Conservation (phyloP, 2,113 vertebrate species). For the Hemiprocne comata region DNA sequence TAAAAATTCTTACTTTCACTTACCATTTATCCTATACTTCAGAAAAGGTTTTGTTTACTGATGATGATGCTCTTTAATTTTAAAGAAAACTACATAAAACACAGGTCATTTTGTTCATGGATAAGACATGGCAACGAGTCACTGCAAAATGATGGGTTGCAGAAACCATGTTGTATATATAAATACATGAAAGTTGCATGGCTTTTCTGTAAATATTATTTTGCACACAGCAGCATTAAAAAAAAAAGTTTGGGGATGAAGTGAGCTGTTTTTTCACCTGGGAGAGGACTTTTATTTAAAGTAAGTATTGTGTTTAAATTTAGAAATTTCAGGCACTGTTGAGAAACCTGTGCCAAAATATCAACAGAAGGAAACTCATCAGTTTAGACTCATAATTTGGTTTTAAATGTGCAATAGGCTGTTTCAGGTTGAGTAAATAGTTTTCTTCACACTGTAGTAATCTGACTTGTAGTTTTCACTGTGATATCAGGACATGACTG, state of each 20-base stretch:
- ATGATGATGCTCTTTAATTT: background rate
- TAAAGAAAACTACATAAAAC: background rate
- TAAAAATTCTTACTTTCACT: background rate
- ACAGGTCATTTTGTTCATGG: background rate
- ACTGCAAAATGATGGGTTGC: background rate
- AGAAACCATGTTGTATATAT: background rate
- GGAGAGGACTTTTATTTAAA: background rate
- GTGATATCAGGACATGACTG: background rate
- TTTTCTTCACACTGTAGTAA: background rate
- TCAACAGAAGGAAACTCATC: background rate
- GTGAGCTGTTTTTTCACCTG: background rate
- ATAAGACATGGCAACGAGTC: background rate
- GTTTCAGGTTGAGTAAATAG: background rate
- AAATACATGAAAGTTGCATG: background rate
- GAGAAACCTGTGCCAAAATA: background rate
- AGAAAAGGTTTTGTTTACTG: background rate
- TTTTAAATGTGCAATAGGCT: background rate
- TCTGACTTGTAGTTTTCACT: background rate
- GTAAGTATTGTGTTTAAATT: background rate
- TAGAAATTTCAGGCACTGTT: background rate
- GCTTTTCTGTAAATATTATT: background rate
- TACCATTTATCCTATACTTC: background rate
- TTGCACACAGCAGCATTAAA: background rate
- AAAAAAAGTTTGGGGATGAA: background rate
- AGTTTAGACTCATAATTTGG: background rate